A percentile compares a stretch with the other conserved stretches of the same genome.
Evolutionary conservation across 2,888 invertebrate species (phyloP).

Genomic region (Drosophila differens): DNA sequence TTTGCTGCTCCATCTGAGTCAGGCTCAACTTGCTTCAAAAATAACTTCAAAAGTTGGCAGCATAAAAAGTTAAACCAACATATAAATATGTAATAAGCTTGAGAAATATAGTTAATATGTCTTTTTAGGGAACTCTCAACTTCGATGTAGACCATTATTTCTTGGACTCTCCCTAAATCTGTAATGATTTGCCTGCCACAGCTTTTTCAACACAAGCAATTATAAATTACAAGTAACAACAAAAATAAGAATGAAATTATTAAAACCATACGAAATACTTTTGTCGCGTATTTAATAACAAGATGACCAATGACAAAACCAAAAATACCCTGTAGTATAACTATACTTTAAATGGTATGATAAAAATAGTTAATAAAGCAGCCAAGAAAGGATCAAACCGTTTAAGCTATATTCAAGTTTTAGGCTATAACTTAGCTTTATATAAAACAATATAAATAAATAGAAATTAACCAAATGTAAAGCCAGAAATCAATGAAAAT

Average conservation of each 20-base stretch:
- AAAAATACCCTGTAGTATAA: constrained; percentile 18
- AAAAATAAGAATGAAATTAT: constrained; percentile 4
- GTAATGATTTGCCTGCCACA: constrained; percentile 15
- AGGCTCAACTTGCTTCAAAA: not conserved
- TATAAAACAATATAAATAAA: not conserved
- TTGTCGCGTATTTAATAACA: constrained; percentile 34
- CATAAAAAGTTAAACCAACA: not conserved
- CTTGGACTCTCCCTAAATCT: constrained; percentile 17
- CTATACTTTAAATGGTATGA: no score
- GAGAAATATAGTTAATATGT: not conserved
- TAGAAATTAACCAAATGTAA: not conserved
- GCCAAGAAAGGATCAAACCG: not conserved
- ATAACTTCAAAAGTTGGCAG: constrained; percentile 4
- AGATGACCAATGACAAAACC: constrained; percentile 8
- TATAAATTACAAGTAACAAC: constrained; percentile 42
- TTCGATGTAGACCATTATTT: not conserved
- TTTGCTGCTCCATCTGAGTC: not conserved
- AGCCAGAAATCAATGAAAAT: not conserved
- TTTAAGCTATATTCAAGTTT: not conserved
- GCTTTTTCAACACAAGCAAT: constrained; percentile 57
- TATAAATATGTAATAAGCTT: not conserved
- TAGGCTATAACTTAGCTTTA: no score
- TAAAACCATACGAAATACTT: constrained; percentile 32
- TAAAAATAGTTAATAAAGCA: not conserved
- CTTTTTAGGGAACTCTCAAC: constrained; percentile 18